A percentile compares a stretch with the other conserved stretches of the same genome.
phyloP scores from a whole-genome alignment of 2,113 vertebrate genomes.

The Anhinga anhinga region DNA sequence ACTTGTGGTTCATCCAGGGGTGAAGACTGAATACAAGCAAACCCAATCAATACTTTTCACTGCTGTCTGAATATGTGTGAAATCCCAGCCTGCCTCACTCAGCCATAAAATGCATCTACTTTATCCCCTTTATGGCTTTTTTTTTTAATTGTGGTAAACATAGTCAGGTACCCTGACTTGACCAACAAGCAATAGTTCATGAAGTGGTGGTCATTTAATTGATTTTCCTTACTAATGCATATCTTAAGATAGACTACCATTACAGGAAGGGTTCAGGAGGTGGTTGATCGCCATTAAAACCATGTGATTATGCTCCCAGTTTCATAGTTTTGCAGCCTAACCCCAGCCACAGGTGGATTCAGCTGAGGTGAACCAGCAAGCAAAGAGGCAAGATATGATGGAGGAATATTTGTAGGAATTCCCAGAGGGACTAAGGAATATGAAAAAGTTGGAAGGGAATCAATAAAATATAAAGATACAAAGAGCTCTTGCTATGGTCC shows the following conservation, averaged over 20 bases:
- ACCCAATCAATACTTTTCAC: neutral
- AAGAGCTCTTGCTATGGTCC: neutral
- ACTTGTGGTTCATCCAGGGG: neutral
- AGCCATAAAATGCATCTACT: neutral
- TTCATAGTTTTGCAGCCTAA: neutral
- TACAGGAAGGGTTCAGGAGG: neutral
- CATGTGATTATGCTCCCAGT: neutral
- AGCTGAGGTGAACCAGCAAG: neutral
- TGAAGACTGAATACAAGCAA: neutral
- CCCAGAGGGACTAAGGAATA: neutral
- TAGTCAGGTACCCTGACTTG: neutral
- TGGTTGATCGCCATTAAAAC: neutral
- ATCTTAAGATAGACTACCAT: neutral
- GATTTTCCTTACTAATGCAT: constrained; percentile 31
- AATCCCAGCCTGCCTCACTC: neutral
- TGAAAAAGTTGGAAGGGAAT: neutral
- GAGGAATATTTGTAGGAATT: neutral
- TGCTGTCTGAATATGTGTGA: neutral
- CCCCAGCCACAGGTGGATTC: neutral
- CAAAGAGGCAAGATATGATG: neutral
- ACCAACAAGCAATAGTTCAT: neutral
- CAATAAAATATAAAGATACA: neutral
- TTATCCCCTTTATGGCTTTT: neutral
- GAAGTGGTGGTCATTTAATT: constrained; percentile 20
- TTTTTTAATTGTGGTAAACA: neutral